Base-by-base conservation (phyloP, 2,888 invertebrate species). In the Zonitis immaculata region DNA sequence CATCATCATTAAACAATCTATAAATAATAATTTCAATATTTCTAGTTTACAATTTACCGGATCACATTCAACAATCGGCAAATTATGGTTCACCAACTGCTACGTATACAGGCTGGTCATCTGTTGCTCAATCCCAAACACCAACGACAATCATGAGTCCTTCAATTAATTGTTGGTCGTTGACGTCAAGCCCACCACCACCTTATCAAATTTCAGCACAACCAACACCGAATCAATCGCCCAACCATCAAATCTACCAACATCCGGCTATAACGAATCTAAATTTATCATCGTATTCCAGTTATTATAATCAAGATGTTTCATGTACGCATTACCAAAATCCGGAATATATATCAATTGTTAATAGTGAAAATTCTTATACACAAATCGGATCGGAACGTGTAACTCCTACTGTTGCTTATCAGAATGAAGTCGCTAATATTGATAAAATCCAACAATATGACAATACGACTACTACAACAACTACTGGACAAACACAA, bases 81-180 rank as follows among this genome's bases (percentile, higher is more conserved):
- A 62, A 65, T 56, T 73, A 70, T 57, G 65, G 66, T 22, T 52
- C 63, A 6, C 57, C 70, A 2, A 65, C 66, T 7, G 63, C 71
- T 5, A 69, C 74, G 0, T 76, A 76, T 65, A 63, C 74, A 4
- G 72, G 70, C 48, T 76, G 76, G 77, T 70, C 76, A 1, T 62
- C 73, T 14, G 65, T 72, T 58, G 65, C 70, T 3, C 75, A 73
- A 54, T 68, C 73, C 1, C 75, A 74, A 66, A 64, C 75, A 1
- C 69, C 75, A 14, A 66, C 72, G 2, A 69, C 73, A 7, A 68
- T 74, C 12, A 67, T 75, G 55, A 69, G 70, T 42, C 68, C 75
- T 6, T 61, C 75, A 1, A 69, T 77, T 30, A 77, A 76, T 59
- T 77, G 77, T 60, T 77, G 77, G 77, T 74, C 76, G 3, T 58